Conservation (phyloP, 2,113 vertebrate species). For the Cettia cetti region DNA sequence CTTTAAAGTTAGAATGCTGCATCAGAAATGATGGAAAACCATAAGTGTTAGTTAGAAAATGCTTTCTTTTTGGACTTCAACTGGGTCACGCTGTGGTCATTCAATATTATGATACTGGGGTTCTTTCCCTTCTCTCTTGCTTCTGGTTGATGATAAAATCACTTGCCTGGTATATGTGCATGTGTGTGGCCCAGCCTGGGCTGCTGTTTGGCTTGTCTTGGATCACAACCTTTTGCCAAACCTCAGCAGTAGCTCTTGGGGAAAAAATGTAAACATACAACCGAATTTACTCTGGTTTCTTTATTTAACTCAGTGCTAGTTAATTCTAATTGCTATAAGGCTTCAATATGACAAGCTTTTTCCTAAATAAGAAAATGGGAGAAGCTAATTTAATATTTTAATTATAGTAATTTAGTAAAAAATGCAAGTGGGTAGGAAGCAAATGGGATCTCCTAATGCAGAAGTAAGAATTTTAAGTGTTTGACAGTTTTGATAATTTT, state of each 20-base stretch:
- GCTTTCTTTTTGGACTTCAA: background rate
- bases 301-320: constrained; percentile 31
- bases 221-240: constrained; percentile 57
- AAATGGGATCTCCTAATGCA: background rate
- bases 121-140: background rate
- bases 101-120: background rate
- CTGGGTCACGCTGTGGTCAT: background rate
- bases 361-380: background rate
- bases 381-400: background rate
- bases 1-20: constrained; percentile 5
- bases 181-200: constrained; percentile 52
- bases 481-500: background rate
- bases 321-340: background rate
- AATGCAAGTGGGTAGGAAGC: background rate
- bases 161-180: background rate
- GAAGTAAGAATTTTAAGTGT: background rate
- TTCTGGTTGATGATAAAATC: background rate
- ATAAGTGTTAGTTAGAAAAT: constrained; percentile 38
- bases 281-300: constrained; percentile 39
- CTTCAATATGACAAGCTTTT: background rate
- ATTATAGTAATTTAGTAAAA: background rate
- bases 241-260: constrained; percentile 44
- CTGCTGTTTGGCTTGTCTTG: background rate
- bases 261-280: constrained; percentile 53
- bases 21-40: constrained; percentile 48